Conservation (phyloP, 1,140 invertebrate species). For the Pogonomyrmex barbatus region DNA sequence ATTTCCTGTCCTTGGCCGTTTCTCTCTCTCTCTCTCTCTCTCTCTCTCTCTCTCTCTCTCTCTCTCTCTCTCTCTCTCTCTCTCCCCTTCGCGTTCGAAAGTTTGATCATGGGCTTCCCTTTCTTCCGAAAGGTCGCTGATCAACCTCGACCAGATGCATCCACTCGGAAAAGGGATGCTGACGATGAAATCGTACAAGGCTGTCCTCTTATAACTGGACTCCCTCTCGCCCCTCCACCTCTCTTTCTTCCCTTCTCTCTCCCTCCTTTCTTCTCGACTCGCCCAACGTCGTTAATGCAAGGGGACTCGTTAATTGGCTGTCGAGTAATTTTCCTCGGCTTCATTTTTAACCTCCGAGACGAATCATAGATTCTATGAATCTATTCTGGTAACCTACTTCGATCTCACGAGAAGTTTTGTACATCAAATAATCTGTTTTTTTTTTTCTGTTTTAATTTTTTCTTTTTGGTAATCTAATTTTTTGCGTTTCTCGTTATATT, state of each 20-base stretch:
- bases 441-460: not conserved
- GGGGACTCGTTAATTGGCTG: slow-evolving; percentile 52
- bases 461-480: not conserved
- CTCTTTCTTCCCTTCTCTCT: slow-evolving; percentile 5
- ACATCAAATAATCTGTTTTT: not conserved
- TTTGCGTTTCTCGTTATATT: not conserved
- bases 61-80: slow-evolving; percentile 19
- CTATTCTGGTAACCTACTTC: not conserved
- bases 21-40: slow-evolving; percentile 29
- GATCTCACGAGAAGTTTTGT: not conserved
- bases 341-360: slow-evolving; percentile 25
- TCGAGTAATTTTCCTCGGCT: slow-evolving; percentile 35
- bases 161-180: slow-evolving; percentile 35
- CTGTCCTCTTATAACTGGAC: not conserved
- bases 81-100: slow-evolving; percentile 10
- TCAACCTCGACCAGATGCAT: slow-evolving; percentile 48
- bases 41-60: slow-evolving; percentile 26
- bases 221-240: not conserved
- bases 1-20: slow-evolving; percentile 51
- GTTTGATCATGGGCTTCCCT: slow-evolving; percentile 32
- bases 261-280: not conserved
- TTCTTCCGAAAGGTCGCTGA: slow-evolving; percentile 39
- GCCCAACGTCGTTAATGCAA: slow-evolving; percentile 42
- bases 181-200: slow-evolving; percentile 28
- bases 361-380: slow-evolving; percentile 9